phyloP scores from a whole-genome alignment of 2,888 invertebrate species.

The Craniophora ligustri region DNA sequence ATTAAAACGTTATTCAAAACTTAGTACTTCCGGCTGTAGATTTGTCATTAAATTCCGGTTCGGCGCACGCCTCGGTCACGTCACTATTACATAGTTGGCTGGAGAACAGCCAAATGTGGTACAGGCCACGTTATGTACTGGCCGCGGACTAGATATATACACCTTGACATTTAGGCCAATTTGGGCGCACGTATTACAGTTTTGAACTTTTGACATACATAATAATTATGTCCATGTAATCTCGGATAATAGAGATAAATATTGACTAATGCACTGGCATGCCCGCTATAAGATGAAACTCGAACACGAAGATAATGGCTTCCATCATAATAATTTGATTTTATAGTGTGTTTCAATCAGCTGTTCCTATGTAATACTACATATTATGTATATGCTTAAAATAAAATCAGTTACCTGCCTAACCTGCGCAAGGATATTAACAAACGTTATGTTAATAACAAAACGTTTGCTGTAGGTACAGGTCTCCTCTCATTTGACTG shows the following conservation, averaged over 20 bases:
- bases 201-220: constrained; percentile 43
- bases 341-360: neutral
- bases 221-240: constrained; percentile 13
- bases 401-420: neutral
- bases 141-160: constrained; percentile 39
- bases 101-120: constrained; percentile 54
- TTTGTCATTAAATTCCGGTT: constrained; percentile 29
- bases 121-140: constrained; percentile 38
- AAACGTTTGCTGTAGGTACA: too few relatives aligned
- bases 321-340: neutral
- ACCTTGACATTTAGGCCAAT: constrained; percentile 53
- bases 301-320: neutral
- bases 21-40: constrained; percentile 39
- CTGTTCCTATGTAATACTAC: neutral
- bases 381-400: neutral
- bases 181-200: constrained; percentile 26
- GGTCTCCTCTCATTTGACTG: too few relatives aligned
- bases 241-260: constrained; percentile 14
- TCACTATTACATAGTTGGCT: constrained; percentile 39
- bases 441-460: too few relatives aligned
- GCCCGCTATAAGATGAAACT: neutral
- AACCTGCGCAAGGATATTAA: too few relatives aligned
- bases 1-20: constrained; percentile 44
- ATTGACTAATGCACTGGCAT: neutral
- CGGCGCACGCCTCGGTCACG: constrained; percentile 29